Base-by-base conservation (phyloP, 2,113 vertebrate genomes). In the Plecturocebus donacophilus region DNA sequence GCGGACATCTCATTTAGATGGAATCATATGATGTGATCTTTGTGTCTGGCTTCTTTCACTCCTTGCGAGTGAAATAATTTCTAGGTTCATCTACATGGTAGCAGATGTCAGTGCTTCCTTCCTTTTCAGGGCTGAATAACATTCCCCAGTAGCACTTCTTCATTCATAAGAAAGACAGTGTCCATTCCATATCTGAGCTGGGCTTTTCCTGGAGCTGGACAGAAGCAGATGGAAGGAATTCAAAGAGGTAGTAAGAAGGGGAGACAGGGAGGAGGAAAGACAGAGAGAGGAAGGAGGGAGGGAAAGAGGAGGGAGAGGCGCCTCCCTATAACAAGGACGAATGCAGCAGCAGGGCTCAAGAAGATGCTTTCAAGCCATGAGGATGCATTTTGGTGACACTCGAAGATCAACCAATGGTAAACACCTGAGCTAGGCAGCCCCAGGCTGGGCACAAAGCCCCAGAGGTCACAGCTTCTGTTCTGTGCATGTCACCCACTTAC, bases 31-130 rank as follows among this genome's bases (percentile, higher is more conserved):
- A 6, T 0, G 25, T 1, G 42, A 8, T 35, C 27, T 68, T 49
- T 2, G 83, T 11, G 38, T 42, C 54, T 6, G 68, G 73, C 85
- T 42, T 66, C 71, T 54, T 30, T n/a, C 12, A 12, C 40, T 61
- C 23, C 0, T 17, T 6, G 4, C 6, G 16, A 52, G 52, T 52
- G 52, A 17, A 4, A 35, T 20, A 45, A 58, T 68, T 64, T 14
- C 0, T 0, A 56, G 47, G 93, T 10, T 49, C 45, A 0, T 3
- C 40, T 35, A 0, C 0, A 64, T 1, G 3, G 13, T 0, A 0
- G 73, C 40, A 2, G 0, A 17, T 25, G 1, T 64, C 30, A 10
- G 10, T 0, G 0, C 38, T 8, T 17, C 32, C 0, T 45, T 17
- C 64, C 87, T 83, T 82, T 87, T 80, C 5, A 23, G 5, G 25